phyloP scores from a whole-genome alignment of 2,888 invertebrate genomes.

The Nomada ferruginata region DNA sequence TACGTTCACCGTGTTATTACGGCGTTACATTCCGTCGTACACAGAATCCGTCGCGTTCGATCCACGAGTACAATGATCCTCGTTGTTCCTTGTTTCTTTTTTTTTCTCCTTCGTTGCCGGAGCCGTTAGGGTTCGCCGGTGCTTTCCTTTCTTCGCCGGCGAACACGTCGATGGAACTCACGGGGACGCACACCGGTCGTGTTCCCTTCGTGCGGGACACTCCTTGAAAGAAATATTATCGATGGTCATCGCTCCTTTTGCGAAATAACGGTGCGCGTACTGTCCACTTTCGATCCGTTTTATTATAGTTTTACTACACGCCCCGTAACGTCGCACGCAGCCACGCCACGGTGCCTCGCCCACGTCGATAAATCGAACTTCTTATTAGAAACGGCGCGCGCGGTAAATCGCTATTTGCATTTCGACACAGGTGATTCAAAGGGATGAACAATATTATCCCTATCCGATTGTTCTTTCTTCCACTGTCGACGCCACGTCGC shows the following conservation, averaged over 20 bases:
- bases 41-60: constrained; percentile 63
- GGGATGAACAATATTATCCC: too few species aligned
- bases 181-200: not conserved
- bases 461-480: not conserved
- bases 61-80: constrained; percentile 63
- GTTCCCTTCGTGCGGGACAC: constrained; percentile 13
- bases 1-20: constrained; percentile 72
- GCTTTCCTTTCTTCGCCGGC: constrained; percentile 26
- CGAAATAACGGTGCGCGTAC: constrained; percentile 32
- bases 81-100: constrained; percentile 48
- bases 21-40: constrained; percentile 74
- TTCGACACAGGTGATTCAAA: constrained; percentile 45
- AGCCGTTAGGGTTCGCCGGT: not conserved
- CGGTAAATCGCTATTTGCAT: constrained; percentile 38
- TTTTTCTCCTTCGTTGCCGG: not conserved
- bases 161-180: constrained; percentile 18
- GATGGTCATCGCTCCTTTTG: constrained; percentile 32
- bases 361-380: constrained; percentile 48
- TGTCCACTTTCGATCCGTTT: constrained; percentile 36
- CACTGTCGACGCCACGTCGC: too few species aligned
- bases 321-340: not conserved
- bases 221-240: constrained; percentile 41
- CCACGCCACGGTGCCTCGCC: constrained; percentile 28
- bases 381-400: constrained; percentile 36
- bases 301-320: constrained; percentile 43